These are phyloP conservation scores for Chloroceryle inda DNA, from an alignment of 2,797 vertebrate genomes.

Conservation along the genomic window DNA sequence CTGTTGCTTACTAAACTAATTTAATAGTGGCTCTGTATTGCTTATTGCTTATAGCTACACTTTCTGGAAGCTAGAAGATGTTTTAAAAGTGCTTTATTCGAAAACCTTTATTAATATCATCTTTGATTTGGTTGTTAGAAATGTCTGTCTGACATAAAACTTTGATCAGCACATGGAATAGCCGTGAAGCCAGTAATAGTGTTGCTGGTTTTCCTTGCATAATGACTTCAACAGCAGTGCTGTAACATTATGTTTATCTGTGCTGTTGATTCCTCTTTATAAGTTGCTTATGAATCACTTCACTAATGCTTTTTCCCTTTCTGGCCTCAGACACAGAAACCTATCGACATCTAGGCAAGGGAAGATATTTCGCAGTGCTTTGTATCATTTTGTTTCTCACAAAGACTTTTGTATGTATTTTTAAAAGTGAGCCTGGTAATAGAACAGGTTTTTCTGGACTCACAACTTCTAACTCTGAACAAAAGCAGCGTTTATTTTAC, in stretches of 20 bases:
- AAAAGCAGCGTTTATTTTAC: not conserved
- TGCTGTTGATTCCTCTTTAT: not conserved
- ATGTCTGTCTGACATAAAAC: not conserved
- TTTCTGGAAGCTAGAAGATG: not conserved
- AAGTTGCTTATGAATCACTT: not conserved
- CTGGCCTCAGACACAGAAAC: not conserved
- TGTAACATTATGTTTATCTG: not conserved
- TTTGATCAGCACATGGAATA: not conserved
- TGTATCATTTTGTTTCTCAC: not conserved
- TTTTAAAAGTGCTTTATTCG: not conserved
- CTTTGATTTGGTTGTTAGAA: not conserved
- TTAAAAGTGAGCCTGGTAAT: not conserved
- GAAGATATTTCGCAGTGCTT: not conserved
- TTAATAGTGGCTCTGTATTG: not conserved
- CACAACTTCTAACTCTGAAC: not conserved
- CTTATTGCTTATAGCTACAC: not conserved
- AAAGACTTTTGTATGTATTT: not conserved
- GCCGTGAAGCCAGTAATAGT: not conserved
- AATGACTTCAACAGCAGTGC: not conserved
- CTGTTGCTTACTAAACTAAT: constrained; percentile 45
- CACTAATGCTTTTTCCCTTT: not conserved
- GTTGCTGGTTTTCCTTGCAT: not conserved
- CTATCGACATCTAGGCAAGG: not conserved
- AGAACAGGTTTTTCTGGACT: not conserved
- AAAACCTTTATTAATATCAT: not conserved